Percentiles rank a stretch among this genome's conserved stretches.
Evolutionary conservation across 2,113 vertebrate genomes (phyloP).

Genomic region (Stegostoma tigrinum): DNA sequence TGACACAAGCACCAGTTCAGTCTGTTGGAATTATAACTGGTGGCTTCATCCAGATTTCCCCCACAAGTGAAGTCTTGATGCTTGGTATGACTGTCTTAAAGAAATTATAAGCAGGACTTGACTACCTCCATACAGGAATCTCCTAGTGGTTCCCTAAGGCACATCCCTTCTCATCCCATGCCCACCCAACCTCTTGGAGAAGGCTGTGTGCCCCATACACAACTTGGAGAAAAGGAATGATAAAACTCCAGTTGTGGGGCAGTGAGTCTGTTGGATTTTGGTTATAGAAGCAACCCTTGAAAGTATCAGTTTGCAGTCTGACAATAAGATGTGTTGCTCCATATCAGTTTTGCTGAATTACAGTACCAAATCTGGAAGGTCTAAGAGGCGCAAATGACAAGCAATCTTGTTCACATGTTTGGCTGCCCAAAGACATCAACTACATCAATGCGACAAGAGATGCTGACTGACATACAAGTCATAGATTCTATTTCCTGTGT

Average conservation of each 20-base stretch:
- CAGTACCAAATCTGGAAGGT: background rate
- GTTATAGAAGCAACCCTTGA: background rate
- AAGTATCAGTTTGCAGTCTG: background rate
- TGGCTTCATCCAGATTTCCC: background rate
- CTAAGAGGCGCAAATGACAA: background rate
- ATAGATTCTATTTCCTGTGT: too few species aligned
- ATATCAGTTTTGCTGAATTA: background rate
- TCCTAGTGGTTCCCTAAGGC: background rate
- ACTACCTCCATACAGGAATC: background rate
- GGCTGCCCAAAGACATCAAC: background rate
- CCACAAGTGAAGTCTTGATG: background rate
- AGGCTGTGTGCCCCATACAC: background rate
- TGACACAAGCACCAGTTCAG: background rate
- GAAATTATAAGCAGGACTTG: background rate
- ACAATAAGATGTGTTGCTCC: background rate
- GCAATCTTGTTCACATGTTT: too few species aligned
- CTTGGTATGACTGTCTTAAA: background rate
- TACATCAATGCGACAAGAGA: background rate
- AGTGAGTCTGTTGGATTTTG: background rate
- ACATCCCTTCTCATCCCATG: background rate
- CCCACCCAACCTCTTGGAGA: background rate
- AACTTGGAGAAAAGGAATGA: background rate
- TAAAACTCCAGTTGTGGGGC: background rate
- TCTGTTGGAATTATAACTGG: background rate
- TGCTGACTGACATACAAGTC: background rate